Conservation (phyloP, 2,888 invertebrate species). For the Ernsta delagoae region DNA sequence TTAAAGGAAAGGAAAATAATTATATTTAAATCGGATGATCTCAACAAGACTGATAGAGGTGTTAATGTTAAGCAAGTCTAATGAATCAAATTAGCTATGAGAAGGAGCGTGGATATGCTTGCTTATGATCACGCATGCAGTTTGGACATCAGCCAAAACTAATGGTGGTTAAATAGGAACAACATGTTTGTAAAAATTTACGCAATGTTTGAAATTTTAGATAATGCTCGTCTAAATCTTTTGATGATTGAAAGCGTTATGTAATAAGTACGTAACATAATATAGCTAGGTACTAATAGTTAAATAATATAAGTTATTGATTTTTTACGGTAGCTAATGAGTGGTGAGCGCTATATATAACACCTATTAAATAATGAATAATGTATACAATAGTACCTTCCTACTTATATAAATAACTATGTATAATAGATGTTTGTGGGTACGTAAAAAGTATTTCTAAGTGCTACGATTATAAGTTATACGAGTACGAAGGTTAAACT, state of each 20-base stretch:
- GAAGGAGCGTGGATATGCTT: constrained; percentile 12
- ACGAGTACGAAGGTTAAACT: no score
- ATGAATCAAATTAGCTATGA: constrained; percentile 39
- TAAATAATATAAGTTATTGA: no score
- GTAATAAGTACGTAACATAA: no score
- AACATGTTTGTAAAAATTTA: constrained; percentile 27
- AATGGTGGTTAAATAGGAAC: constrained; percentile 29
- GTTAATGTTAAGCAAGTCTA: constrained; percentile 37
- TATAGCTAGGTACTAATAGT: no score
- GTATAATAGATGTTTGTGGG: no score
- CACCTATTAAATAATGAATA: no score
- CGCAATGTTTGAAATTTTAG: constrained; percentile 9
- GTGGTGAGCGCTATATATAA: no score
- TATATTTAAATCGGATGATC: constrained; percentile 28
- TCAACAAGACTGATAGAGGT: constrained; percentile 31
- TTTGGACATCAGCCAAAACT: constrained; percentile 39
- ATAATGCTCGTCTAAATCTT: constrained; percentile 7
- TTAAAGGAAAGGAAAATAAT: neutral
- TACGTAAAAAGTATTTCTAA: no score
- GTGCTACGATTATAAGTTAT: no score
- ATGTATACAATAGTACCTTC: no score
- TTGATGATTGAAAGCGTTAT: neutral
- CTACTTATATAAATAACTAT: no score
- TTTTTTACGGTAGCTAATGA: no score
- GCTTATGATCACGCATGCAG: constrained; percentile 17